Evolutionary conservation across 23 tunicate genomes (phyloP).

Genomic region (Styela clava): DNA sequence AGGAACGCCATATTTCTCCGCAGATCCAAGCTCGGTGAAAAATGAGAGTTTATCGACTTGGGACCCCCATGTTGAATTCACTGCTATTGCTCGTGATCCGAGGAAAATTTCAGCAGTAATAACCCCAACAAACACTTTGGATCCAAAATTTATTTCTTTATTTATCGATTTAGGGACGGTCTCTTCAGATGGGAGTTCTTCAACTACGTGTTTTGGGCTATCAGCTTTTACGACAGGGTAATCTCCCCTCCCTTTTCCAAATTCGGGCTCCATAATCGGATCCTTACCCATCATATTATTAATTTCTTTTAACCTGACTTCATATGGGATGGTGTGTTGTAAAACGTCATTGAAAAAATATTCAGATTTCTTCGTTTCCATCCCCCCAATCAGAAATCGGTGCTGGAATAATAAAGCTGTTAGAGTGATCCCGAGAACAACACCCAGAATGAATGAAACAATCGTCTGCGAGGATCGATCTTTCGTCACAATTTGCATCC

Average conservation of each 20-base stretch:
- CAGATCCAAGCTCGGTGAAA: constrained; percentile 48
- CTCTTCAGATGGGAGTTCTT: neutral
- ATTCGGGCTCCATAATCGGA: neutral
- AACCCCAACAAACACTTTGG: constrained; percentile 73
- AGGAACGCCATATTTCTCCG: constrained; percentile 52
- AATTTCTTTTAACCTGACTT: neutral
- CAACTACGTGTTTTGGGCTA: neutral
- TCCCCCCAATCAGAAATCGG: constrained; percentile 34
- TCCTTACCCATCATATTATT: neutral
- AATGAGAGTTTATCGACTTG: constrained; percentile 81
- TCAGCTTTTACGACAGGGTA: neutral
- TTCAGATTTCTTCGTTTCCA: neutral
- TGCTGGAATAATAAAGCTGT: constrained; percentile 76
- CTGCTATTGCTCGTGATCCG: constrained; percentile 54
- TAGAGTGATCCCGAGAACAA: constrained; percentile 67
- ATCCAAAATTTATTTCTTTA: constrained; percentile 23
- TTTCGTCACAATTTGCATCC: neutral
- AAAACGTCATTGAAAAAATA: neutral
- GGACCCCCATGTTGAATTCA: constrained; percentile 85
- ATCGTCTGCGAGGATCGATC: constrained; percentile 35
- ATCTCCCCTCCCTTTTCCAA: neutral
- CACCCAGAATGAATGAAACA: constrained; percentile 75
- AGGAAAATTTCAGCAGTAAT: constrained; percentile 89
- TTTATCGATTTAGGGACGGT: constrained; percentile 6
- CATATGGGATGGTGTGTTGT: neutral